Evolutionary conservation across 2,797 vertebrate genomes (phyloP).

Genomic region (Chaetodon trifasciatus): DNA sequence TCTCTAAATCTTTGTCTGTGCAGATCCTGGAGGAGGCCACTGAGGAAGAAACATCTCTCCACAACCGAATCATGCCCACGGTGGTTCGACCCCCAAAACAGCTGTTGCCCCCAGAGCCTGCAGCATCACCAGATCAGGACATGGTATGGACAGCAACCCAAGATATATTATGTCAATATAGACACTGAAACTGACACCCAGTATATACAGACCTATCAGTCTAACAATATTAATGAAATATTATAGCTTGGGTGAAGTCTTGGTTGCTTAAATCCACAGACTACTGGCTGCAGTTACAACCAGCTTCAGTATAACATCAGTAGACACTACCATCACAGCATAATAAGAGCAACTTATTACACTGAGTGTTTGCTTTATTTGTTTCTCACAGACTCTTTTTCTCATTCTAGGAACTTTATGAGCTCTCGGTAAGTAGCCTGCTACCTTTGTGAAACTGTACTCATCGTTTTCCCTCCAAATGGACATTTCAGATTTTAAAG

Average conservation of each 20-base stretch:
- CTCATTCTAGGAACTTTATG: constrained; percentile 92
- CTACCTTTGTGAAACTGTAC: constrained; percentile 18
- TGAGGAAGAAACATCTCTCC: constrained; percentile 97
- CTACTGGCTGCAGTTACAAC: background rate
- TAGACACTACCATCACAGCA: background rate
- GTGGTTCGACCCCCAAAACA: constrained; percentile 96
- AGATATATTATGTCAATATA: too few species aligned
- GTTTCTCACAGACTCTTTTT: constrained; percentile 40
- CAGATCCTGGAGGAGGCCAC: constrained; percentile 97
- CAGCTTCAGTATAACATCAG: background rate
- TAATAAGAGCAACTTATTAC: background rate
- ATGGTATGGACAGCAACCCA: constrained; percentile 85
- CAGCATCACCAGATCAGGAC: constrained; percentile 87
- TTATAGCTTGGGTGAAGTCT: background rate
- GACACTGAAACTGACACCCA: background rate
- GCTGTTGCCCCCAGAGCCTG: constrained; percentile 87
- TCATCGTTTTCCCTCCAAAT: background rate
- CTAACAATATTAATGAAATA: background rate
- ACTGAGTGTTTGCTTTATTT: background rate
- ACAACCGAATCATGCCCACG: constrained; percentile 97
- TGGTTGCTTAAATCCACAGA: background rate
- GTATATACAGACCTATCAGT: background rate
- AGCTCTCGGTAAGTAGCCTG: constrained; percentile 90
- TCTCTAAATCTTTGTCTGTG: background rate
- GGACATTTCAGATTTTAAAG: background rate